Evolutionary conservation across 1,140 invertebrate genomes (phyloP).

Genomic region (Anoplophora glabripennis): DNA sequence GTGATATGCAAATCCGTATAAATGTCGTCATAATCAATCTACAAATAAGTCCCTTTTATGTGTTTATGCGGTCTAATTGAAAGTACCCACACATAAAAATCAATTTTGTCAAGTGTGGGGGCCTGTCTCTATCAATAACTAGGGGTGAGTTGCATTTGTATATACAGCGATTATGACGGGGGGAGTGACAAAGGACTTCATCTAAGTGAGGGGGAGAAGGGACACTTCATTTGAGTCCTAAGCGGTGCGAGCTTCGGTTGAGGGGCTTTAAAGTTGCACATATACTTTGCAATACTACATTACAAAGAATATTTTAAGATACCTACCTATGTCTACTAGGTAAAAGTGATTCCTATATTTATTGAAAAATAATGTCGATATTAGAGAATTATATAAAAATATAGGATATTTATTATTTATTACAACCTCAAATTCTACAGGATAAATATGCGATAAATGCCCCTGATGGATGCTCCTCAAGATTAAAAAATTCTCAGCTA

Average conservation of each 20-base stretch:
- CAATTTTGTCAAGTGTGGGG: slow-evolving; percentile 36
- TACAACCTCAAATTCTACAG: too few relatives aligned
- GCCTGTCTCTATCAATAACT: slow-evolving; percentile 20
- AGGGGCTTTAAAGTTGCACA: too few relatives aligned
- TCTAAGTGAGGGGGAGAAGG: slow-evolving; percentile 17
- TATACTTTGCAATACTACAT: too few relatives aligned
- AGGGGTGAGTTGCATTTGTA: slow-evolving; percentile 31
- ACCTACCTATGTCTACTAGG: too few relatives aligned
- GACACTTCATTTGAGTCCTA: slow-evolving; percentile 25
- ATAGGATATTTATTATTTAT: too few relatives aligned
- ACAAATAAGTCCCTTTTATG: slow-evolving; percentile 25
- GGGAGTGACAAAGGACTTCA: slow-evolving; percentile 32
- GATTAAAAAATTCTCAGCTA: too few relatives aligned
- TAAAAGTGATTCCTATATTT: too few relatives aligned
- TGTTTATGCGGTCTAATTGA: slow-evolving; percentile 40
- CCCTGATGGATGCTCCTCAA: too few relatives aligned
- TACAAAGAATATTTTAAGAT: too few relatives aligned
- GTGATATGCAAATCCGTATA: slow-evolving; percentile 37
- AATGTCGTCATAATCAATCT: slow-evolving; percentile 34
- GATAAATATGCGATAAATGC: too few relatives aligned
- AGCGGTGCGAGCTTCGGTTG: slow-evolving; percentile 12
- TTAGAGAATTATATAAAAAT: too few relatives aligned
- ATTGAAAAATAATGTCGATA: too few relatives aligned
- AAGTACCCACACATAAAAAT: slow-evolving; percentile 42
- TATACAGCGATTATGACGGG: slow-evolving; percentile 29